Percentiles rank a stretch among this genome's conserved stretches.
Evolutionary conservation across 2,113 vertebrate species (phyloP).

Genomic region (Thamnophis sirtalis): DNA sequence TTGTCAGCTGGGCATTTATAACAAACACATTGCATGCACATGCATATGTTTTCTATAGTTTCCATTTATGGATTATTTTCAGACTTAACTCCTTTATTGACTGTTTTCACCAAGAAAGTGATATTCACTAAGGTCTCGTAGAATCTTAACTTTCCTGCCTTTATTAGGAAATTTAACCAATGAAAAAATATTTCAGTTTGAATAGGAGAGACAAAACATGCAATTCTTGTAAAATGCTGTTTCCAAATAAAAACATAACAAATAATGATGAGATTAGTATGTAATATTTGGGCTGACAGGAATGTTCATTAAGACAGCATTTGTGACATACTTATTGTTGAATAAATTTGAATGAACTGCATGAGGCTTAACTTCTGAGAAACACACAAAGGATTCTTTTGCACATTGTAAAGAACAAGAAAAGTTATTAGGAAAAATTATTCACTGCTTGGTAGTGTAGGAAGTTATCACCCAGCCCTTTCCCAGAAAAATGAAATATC

Average conservation of each 20-base stretch:
- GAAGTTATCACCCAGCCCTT: too few species aligned
- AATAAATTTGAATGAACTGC: background rate
- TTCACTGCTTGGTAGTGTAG: background rate
- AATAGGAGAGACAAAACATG: background rate
- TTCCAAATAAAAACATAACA: background rate
- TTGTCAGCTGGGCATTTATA: background rate
- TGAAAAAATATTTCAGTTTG: background rate
- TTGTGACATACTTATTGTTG: background rate
- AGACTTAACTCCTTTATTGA: background rate
- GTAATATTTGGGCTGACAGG: background rate
- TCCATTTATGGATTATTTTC: background rate
- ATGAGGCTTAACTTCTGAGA: background rate
- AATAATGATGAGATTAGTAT: background rate
- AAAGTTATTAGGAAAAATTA: background rate
- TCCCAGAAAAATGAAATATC: too few species aligned
- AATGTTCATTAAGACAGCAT: background rate
- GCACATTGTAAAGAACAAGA: background rate
- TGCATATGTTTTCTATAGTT: background rate
- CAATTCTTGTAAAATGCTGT: background rate
- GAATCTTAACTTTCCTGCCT: background rate
- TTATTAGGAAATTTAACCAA: background rate
- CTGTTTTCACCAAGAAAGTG: background rate
- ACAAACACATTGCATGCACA: background rate
- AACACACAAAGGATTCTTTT: background rate
- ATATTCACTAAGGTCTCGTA: background rate